Percentiles rank a stretch among this genome's conserved stretches.
phyloP scores from a whole-genome alignment of 2,797 vertebrate species.

The Smutsia gigantea region DNA sequence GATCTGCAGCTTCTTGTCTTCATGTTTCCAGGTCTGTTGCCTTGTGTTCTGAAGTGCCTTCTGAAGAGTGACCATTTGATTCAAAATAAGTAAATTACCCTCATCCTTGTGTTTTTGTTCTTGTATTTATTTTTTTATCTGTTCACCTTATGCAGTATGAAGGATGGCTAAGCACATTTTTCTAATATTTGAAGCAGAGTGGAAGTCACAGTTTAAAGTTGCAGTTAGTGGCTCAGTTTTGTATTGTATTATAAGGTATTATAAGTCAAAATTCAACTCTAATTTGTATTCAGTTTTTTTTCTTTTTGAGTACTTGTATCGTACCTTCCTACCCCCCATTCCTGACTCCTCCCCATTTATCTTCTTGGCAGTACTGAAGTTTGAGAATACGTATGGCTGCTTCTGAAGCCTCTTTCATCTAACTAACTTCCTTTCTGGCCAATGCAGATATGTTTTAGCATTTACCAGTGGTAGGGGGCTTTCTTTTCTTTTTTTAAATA shows the following conservation, averaged over 20 bases:
- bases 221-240: not conserved
- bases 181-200: not conserved
- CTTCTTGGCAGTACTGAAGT: not conserved
- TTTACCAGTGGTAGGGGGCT: not conserved
- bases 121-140: not conserved
- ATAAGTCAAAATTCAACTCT: conserved; percentile 1
- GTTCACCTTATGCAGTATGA: not conserved
- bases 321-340: not conserved
- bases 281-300: not conserved
- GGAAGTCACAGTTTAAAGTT: conserved; percentile 1
- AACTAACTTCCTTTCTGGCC: not conserved
- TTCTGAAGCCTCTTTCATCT: not conserved
- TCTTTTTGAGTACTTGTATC: not conserved
- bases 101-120: not conserved
- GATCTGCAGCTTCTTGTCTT: conserved; percentile 98
- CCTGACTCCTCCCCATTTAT: not conserved
- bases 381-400: not conserved
- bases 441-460: not conserved
- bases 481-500: not conserved
- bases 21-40: conserved; percentile 95
- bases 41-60: conserved; percentile 26
- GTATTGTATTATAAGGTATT: not conserved
- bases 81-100: not conserved
- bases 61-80: not conserved
- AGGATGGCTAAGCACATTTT: not conserved